phyloP scores from a whole-genome alignment of 2,888 invertebrate genomes.

The Cancer borealis region DNA sequence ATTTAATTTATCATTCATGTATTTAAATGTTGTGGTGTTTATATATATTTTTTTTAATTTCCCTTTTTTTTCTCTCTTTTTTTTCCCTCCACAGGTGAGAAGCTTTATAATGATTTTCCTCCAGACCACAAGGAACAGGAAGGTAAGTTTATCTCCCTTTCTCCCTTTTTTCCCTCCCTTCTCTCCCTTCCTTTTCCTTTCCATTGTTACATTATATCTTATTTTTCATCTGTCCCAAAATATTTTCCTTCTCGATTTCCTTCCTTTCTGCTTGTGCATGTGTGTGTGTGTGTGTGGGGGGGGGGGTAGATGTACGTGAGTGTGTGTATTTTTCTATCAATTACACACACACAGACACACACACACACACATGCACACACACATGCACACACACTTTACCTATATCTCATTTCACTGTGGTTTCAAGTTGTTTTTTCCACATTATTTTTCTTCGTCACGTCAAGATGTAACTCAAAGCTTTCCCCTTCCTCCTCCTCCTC shows the following conservation, averaged over 20 bases:
- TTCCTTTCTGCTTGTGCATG: not conserved
- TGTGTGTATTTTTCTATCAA: not conserved
- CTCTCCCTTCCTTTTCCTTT: not conserved
- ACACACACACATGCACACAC: too few relatives aligned
- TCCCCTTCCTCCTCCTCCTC: not conserved
- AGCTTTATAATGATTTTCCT: conserved; percentile 59
- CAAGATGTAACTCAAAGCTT: not conserved
- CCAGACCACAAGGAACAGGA: conserved; percentile 45
- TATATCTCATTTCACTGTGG: not conserved
- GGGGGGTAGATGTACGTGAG: too few relatives aligned
- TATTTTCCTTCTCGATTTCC: conserved; percentile 8
- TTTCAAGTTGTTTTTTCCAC: not conserved
- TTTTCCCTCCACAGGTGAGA: conserved; percentile 44
- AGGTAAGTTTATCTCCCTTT: conserved; percentile 10
- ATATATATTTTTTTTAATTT: not conserved
- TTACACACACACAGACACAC: not conserved
- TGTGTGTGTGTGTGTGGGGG: not conserved
- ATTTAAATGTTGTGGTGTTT: too few relatives aligned
- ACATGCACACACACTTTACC: not conserved
- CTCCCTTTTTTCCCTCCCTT: not conserved
- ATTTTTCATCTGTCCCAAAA: not conserved
- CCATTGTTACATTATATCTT: not conserved
- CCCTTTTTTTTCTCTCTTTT: not conserved
- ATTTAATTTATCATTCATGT: too few relatives aligned
- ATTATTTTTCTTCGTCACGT: not conserved